A percentile compares a stretch with the other conserved stretches of the same genome.
Conservation (phyloP, 2,797 vertebrate genomes). For the Neosilurus hyrtlii region DNA sequence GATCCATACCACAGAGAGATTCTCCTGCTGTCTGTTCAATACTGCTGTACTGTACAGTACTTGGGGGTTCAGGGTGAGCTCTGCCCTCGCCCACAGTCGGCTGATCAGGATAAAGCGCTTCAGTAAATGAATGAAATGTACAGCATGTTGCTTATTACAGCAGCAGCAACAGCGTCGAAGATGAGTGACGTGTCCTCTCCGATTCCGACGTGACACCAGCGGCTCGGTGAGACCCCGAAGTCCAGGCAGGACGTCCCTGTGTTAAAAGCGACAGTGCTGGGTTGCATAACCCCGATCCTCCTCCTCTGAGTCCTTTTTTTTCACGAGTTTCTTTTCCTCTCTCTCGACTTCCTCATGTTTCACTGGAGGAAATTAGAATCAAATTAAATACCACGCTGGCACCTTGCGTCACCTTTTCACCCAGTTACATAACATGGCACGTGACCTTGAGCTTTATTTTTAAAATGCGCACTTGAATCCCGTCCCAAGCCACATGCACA, state of each 20-base stretch:
- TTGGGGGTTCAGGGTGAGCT: too few species aligned
- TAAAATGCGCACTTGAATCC: too few species aligned
- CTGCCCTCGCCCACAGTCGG: too few species aligned
- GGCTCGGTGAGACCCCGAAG: too few species aligned
- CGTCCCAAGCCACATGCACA: too few species aligned
- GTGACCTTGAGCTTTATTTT: too few species aligned
- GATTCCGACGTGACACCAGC: too few species aligned
- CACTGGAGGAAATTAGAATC: neutral
- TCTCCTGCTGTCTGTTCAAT: neutral
- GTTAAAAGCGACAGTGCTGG: neutral
- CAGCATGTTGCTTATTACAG: neutral
- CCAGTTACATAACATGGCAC: neutral
- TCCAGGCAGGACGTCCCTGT: neutral
- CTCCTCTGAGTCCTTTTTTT: neutral
- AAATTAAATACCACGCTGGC: neutral
- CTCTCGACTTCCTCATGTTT: neutral
- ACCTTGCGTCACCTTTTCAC: neutral
- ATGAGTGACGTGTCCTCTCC: neutral
- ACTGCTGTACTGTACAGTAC: too few species aligned
- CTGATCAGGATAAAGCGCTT: too few species aligned
- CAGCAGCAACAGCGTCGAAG: neutral
- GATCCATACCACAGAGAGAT: neutral
- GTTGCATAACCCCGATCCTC: neutral
- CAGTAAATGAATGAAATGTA: too few species aligned
- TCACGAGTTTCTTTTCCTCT: constrained; percentile 29